A percentile compares a stretch with the other conserved stretches of the same genome.
Evolutionary conservation across 1,140 invertebrate species (phyloP).

Genomic region (Polypedilum pembai): DNA sequence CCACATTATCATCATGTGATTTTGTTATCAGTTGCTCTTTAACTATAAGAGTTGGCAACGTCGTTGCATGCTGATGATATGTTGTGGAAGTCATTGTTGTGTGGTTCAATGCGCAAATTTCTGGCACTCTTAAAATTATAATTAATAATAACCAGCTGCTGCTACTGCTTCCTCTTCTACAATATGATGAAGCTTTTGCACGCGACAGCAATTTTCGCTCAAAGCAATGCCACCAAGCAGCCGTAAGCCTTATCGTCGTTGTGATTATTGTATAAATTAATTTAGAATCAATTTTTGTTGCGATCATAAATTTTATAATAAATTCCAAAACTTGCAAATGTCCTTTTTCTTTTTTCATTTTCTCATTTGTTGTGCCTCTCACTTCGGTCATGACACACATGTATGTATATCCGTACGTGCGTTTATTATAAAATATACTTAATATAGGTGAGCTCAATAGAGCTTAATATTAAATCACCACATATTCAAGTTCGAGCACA

Average conservation of each 20-base stretch:
- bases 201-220: not conserved
- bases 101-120: not conserved
- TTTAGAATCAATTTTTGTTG: constrained; percentile 13
- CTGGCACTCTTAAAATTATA: constrained; percentile 1
- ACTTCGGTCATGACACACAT: not conserved
- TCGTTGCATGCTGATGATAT: not conserved
- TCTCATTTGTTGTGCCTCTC: not conserved
- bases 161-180: not conserved
- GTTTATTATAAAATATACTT: not conserved
- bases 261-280: not conserved
- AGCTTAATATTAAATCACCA: constrained; percentile 11
- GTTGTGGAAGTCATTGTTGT: not conserved
- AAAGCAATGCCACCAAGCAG: constrained; percentile 5
- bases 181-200: not conserved
- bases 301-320: not conserved
- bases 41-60: too few species aligned
- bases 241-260: not conserved
- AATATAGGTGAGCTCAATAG: constrained; percentile 5
- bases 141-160: constrained; percentile 18
- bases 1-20: too few species aligned
- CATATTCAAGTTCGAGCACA: not conserved
- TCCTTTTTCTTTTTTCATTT: not conserved
- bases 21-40: too few species aligned
- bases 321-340: not conserved
- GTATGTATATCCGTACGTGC: not conserved